Base-by-base conservation (phyloP, 2,888 invertebrate genomes). In the Tanytarsus gracilentus region DNA sequence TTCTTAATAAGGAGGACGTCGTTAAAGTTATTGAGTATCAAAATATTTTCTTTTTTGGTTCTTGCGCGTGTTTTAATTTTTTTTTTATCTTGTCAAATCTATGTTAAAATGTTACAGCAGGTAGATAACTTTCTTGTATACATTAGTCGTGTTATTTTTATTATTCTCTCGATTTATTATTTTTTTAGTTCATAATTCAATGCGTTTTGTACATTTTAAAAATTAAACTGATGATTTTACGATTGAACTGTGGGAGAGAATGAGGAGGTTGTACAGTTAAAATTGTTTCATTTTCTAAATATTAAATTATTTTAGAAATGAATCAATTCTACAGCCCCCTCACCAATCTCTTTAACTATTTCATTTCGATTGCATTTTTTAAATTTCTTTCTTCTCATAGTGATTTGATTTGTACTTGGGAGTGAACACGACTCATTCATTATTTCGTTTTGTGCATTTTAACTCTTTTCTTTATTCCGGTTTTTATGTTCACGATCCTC, bases 131-230 rank as follows among this genome's bases (percentile, higher is more conserved):
- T 18, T 56, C 40, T 25, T 59, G 49, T 30, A 49, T 59, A 59
- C 49, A 59, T 27, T 39, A 30, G 49, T 49, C 21, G 14, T 48
- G 21, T 30, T 23, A 25, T 49, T 25, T 18, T 58, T 27, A 25
- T 26, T 58, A 26, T 60, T 27, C 40, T 25, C 39, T 39, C 23
- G 52, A 30, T 52, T 16, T 48, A 14, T 1, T 33, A 4, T 33
- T 36, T 36, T 36, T 36, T 36, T 7, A 16, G 16, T 36, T 36
- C 16, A 36, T 36, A 36, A 36, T n/a, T n/a, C n/a, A n/a, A n/a
- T n/a, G n/a, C n/a, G n/a, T 40, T 40, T 44, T 58, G 51, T 58
- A 58, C 58, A 62, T 58, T 62, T 58, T 51, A 62, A 58, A 51
- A n/a, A n/a, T n/a, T n/a, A n/a, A n/a, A n/a, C n/a, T n/a, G n/a